These are phyloP conservation scores for Ferrisia virgata DNA, from an alignment of 2,888 invertebrate species.

Conservation along the genomic window DNA sequence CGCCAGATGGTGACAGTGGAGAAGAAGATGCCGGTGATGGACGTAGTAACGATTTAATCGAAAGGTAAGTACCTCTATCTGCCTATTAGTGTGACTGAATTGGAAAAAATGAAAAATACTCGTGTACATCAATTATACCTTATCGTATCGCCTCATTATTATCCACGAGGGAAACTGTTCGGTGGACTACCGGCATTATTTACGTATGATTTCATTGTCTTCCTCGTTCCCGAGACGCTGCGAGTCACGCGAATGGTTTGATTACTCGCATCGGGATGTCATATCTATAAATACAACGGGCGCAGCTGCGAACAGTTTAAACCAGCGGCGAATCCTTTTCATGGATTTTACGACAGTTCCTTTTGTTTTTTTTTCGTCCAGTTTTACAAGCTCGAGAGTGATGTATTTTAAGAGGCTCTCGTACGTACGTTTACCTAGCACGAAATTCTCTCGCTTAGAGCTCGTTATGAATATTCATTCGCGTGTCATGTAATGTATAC, in stretches of 20 bases:
- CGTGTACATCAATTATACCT: no score
- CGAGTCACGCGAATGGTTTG: neutral
- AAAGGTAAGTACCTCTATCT: conserved; percentile 55
- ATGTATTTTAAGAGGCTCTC: neutral
- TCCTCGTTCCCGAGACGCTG: neutral
- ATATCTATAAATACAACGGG: neutral
- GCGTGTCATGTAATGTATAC: neutral
- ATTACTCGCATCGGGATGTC: neutral
- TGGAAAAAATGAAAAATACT: no score
- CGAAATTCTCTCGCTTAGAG: neutral
- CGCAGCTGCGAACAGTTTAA: neutral
- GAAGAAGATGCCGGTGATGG: conserved; percentile 75
- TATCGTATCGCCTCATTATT: no score
- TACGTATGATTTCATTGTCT: neutral
- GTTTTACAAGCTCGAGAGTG: neutral
- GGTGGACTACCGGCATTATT: neutral
- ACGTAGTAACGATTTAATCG: conserved; percentile 74
- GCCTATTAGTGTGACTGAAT: neutral
- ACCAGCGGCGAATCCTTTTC: neutral
- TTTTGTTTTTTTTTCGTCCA: neutral
- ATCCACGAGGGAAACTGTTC: neutral
- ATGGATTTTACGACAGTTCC: neutral
- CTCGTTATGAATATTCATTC: neutral
- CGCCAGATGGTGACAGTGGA: conserved; percentile 58
- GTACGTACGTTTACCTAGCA: neutral